Percentiles rank a stretch among this genome's conserved stretches.
These are phyloP conservation scores for Fratercula arctica DNA, from an alignment of 2,797 vertebrate species.

Conservation along the genomic window DNA sequence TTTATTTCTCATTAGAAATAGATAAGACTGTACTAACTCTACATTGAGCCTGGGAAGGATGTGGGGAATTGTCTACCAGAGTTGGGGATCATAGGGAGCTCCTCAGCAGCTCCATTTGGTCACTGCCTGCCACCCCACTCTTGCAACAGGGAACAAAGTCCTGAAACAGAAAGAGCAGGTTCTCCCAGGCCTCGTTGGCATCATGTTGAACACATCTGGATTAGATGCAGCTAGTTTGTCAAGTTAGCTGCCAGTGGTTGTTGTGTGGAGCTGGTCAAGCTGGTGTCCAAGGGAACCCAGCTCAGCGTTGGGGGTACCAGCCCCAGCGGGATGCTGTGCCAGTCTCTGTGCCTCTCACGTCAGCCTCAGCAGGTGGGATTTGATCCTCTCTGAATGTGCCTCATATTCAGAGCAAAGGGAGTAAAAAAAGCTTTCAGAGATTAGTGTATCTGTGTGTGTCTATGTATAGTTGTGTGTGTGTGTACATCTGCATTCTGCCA, in stretches of 20 bases:
- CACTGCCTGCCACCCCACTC: background rate
- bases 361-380: background rate
- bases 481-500: background rate
- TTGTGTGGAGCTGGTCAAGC: background rate
- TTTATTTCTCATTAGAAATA: background rate
- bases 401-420: background rate
- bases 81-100: background rate
- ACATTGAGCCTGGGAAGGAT: background rate
- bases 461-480: rapidly evolving
- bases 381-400: background rate
- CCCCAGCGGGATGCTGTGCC: background rate
- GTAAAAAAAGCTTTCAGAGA: background rate
- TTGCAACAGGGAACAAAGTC: background rate
- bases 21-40: background rate
- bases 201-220: background rate
- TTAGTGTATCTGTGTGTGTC: rapidly evolving
- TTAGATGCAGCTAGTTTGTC: background rate
- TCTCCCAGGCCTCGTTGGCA: background rate
- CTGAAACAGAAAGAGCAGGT: background rate
- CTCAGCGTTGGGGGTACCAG: rapidly evolving
- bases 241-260: background rate
- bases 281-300: background rate
- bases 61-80: background rate
- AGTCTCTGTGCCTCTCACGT: background rate
- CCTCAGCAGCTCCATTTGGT: background rate